A percentile compares a stretch with the other conserved stretches of the same genome.
Evolutionary conservation across 2,113 vertebrate species (phyloP).

Genomic region (Riparia riparia): DNA sequence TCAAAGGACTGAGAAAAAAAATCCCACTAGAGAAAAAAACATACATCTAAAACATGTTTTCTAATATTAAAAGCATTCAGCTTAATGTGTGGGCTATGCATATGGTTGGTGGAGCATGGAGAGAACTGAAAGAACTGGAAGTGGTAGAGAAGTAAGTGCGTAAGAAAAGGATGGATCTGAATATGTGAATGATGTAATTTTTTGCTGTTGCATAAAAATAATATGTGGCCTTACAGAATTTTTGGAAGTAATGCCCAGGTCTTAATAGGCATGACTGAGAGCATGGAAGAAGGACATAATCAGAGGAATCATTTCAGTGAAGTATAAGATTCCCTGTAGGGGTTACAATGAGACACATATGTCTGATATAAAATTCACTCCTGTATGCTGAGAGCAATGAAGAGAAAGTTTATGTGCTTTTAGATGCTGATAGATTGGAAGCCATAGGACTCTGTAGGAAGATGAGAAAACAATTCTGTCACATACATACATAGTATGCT

Average conservation of each 20-base stretch:
- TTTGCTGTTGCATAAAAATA: neutral
- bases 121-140: neutral
- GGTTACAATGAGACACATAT: neutral
- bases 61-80: neutral
- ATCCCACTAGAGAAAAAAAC: neutral
- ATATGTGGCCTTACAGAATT: neutral
- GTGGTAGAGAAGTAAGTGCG: neutral
- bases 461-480: neutral
- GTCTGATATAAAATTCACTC: neutral
- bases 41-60: neutral
- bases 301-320: neutral
- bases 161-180: neutral
- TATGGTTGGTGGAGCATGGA: neutral
- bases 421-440: neutral
- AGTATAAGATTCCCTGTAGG: neutral
- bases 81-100: neutral
- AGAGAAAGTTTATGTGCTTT: neutral
- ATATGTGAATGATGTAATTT: neutral
- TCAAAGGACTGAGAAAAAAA: constrained; percentile 1
- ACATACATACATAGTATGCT: neutral
- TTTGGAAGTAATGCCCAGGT: neutral
- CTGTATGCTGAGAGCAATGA: neutral
- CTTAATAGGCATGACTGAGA: neutral
- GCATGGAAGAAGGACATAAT: neutral
- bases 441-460: neutral